Evolutionary conservation across 1,140 invertebrate genomes (phyloP), one percentile per base, ranked within the genome.

Genomic region (Drosophila ficusphila): DNA sequence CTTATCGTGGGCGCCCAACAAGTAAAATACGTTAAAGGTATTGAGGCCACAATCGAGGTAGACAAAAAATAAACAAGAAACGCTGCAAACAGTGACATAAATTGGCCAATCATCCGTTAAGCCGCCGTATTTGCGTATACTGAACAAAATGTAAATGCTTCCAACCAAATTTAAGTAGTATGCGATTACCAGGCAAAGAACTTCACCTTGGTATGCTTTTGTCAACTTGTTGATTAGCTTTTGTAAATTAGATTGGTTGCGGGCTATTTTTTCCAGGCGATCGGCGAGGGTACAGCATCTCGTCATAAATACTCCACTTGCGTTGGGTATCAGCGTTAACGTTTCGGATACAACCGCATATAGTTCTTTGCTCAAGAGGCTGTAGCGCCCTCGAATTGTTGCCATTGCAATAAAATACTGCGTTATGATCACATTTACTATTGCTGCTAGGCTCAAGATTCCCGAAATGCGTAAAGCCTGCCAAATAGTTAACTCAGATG

Each of bases 231-330:
- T 16, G 2, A 34, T n/a, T 3, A 82, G 12, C 0, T 6, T 4
- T 12, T 83, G 74, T n/a, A 82, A 34, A 1, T 65, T 8, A 2
- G 31, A 57, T 8, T 82, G 79, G 0, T 27, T 29, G 0, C 4
- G 14, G 1, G 64, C 38, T 0, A 83, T 62, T 0, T 27, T 16
- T 18, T 83, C 79, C n/a, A 83, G 18, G 0, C 51, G 58, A 70
- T 83, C 79, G 2, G 79, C 79, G 6, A 83, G 34, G 2, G 0
- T 9, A 21, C 79, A 78, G n/a, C 79, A 79, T 18, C 38, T 65
- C 25, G 31, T 75, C 1, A 49, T 21, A 18, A 39, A 71, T 0
- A 47, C 46, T 0, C 64, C 70, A 2, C 18, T 53, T 0, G 54
- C 53, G 8, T 29, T 76, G 19, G 64, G 41, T 2, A 9, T 42